These are phyloP conservation scores for Proterorhinus semilunaris DNA, from an alignment of 2,113 vertebrate genomes.

Conservation along the genomic window DNA sequence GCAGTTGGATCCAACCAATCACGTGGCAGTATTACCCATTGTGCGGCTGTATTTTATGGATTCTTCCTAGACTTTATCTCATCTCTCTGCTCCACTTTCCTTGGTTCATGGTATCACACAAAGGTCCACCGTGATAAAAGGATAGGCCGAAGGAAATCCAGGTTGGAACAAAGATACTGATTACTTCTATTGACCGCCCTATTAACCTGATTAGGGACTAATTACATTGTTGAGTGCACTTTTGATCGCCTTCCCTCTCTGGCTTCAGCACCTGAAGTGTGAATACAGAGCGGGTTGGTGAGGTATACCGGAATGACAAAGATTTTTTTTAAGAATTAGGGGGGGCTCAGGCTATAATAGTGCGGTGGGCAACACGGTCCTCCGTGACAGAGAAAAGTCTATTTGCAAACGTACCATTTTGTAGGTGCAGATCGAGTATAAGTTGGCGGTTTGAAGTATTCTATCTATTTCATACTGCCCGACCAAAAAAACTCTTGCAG, in stretches of 20 bases:
- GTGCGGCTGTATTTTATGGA: not conserved
- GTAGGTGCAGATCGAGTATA: too few relatives aligned
- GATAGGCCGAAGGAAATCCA: not conserved
- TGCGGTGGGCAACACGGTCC: too few relatives aligned
- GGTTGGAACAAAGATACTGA: not conserved
- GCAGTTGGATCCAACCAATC: too few relatives aligned
- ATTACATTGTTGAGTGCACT: not conserved
- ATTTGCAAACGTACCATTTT: too few relatives aligned
- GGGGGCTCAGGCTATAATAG: too few relatives aligned
- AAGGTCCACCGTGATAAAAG: not conserved
- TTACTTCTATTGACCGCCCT: not conserved
- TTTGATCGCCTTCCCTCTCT: not conserved
- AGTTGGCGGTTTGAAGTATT: too few relatives aligned
- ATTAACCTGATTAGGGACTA: not conserved
- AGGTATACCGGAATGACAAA: not conserved
- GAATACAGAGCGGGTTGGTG: not conserved
- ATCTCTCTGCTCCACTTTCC: not conserved
- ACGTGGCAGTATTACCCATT: too few relatives aligned
- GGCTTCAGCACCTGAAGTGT: not conserved
- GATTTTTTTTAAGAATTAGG: not conserved
- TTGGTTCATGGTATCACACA: not conserved
- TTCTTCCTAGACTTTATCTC: not conserved
- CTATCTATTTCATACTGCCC: too few relatives aligned
- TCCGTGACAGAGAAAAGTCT: too few relatives aligned
- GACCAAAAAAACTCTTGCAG: too few relatives aligned